Evolutionary conservation across 2,888 invertebrate genomes (phyloP).

Genomic region (Esperia sulphurella): DNA sequence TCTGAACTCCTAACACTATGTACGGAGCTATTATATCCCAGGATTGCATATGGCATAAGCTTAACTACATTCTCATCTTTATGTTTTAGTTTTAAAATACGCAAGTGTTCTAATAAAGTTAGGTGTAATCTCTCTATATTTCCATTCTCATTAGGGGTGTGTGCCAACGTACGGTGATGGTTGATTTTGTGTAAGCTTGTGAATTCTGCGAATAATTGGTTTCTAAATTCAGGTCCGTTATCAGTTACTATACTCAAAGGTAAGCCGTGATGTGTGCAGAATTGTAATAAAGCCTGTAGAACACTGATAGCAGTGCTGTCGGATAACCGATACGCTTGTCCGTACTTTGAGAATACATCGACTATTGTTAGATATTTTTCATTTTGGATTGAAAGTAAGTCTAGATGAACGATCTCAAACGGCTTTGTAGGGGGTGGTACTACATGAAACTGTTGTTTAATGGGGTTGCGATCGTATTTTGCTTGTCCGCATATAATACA

Average conservation of each 20-base stretch:
- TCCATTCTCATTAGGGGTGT: slow-evolving; percentile 21
- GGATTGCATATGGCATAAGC: slow-evolving; percentile 7
- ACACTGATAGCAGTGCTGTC: too few relatives aligned
- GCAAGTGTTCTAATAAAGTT: slow-evolving; percentile 19
- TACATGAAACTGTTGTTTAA: slow-evolving; percentile 15
- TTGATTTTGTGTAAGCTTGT: slow-evolving; percentile 6
- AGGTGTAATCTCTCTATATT: slow-evolving; percentile 18
- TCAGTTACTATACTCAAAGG: slow-evolving; percentile 19
- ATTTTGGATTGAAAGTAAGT: slow-evolving; percentile 5
- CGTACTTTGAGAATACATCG: too few relatives aligned
- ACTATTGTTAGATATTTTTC: slow-evolving; percentile 10
- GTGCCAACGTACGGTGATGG: slow-evolving; percentile 11
- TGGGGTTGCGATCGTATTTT: slow-evolving; percentile 15
- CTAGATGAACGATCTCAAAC: too few relatives aligned
- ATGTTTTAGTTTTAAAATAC: slow-evolving; percentile 14
- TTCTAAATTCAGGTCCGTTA: slow-evolving; percentile 21
- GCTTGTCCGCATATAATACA: slow-evolving; percentile 12
- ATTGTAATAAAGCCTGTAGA: slow-evolving; percentile 12
- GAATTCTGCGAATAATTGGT: slow-evolving; percentile 16
- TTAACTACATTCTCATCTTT: slow-evolving; percentile 12
- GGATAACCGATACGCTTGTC: too few relatives aligned
- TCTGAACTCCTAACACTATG: too few relatives aligned
- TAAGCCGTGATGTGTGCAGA: slow-evolving; percentile 19
- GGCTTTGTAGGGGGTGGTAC: too few relatives aligned
- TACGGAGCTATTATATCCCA: slow-evolving; percentile 9